Evolutionary conservation across 2,888 invertebrate genomes (phyloP), one percentile per base, ranked within the genome.

Genomic region (Plagodis pulveraria): DNA sequence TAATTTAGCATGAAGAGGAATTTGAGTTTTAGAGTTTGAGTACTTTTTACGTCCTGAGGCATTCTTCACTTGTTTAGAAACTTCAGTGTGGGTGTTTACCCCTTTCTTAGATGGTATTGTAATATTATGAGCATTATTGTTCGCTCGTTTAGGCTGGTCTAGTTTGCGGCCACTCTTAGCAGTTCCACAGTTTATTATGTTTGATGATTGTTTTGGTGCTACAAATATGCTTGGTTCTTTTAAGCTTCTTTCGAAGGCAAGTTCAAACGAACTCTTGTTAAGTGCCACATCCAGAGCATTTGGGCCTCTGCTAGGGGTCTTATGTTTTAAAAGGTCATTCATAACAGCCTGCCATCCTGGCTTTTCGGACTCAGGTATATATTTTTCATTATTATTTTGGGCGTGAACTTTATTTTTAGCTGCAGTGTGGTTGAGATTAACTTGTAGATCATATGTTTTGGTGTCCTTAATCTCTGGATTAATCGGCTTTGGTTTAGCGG

Each of bases 321-420:
- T 91, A 44, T 86, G 87, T 54, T 87, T 80, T 50, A 80, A 69
- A 52, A 92, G 65, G 47, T 80, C 87, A 63, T 87, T 77, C 80
- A 91, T 80, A 6, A 92, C 92, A 48, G 74, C 78, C 64, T 84
- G 77, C 91, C 91, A 91, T 65, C 89, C 70, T 35, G 59, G 64
- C 7, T 62, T 59, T 51, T 64, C 65, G 9, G 49, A 46, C 36
- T 58, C 51, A 36, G 60, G 45, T n/a, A 50, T 41, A 38, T 12
- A n/a, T 35, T 61, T 63, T n/a, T n/a, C 34, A 44, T 47, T 47
- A 11, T 43, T 51, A 12, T 59, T 66, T 43, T 64, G 59, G 22
- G 22, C 7, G 36, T 47, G 46, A 35, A 6, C 43, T 48, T 59
- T 59, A 47, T 22, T 22, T 22, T 22, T 42, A 6, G 43, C 10